phyloP scores from a whole-genome alignment of 2,113 vertebrate species.

The Hepsetus odoe region DNA sequence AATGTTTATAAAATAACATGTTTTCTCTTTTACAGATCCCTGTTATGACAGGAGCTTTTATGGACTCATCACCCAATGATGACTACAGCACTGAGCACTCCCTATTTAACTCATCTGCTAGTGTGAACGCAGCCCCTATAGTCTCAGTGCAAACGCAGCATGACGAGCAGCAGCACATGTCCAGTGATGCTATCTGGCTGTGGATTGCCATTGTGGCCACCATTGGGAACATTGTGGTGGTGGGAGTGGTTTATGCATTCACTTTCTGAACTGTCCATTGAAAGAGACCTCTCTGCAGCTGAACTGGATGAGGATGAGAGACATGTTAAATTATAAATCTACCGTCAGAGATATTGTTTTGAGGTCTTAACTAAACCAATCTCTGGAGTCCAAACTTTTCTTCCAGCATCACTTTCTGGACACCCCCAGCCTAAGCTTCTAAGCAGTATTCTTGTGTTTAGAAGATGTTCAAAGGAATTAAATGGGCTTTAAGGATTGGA shows the following conservation, averaged over 20 bases:
- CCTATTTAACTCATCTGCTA: conserved; percentile 94
- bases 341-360: neutral
- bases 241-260: conserved; percentile 95
- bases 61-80: conserved; percentile 95
- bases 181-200: conserved; percentile 92
- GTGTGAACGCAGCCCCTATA: conserved; percentile 81
- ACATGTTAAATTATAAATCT: neutral
- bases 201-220: conserved; percentile 98
- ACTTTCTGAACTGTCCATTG: conserved; percentile 84
- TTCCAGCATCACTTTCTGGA: neutral
- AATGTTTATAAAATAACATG: neutral
- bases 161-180: conserved; percentile 86
- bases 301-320: neutral
- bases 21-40: conserved; percentile 83
- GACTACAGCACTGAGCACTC: conserved; percentile 96
- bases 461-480: conserved; percentile 54
- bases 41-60: conserved; percentile 96
- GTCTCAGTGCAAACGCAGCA: conserved; percentile 77
- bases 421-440: neutral
- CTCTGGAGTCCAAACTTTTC: neutral
- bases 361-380: neutral
- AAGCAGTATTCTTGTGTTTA: conserved; percentile 45
- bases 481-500: conserved; percentile 60
- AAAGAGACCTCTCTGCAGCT: neutral
- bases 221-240: conserved; percentile 97